Evolutionary conservation across 2,888 invertebrate genomes (phyloP).

Genomic region (Orthosia gothica): DNA sequence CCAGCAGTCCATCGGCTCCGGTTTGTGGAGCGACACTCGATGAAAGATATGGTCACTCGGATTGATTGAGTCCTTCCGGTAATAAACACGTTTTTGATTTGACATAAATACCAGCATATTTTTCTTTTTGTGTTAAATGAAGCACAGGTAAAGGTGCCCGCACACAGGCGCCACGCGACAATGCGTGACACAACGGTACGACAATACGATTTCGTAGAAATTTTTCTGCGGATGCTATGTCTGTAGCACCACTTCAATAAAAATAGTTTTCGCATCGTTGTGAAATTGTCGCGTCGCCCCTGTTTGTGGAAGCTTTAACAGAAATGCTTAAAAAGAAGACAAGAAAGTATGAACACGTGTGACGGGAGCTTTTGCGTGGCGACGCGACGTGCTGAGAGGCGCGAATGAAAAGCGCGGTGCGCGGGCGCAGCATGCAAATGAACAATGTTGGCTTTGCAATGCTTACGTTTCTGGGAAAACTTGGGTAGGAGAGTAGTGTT

Average conservation of each 20-base stretch:
- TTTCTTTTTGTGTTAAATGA: constrained; percentile 11
- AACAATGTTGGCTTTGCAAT: constrained; percentile 63
- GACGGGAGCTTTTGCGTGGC: constrained; percentile 59
- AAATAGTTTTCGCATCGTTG: neutral
- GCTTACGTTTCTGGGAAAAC: constrained; percentile 63
- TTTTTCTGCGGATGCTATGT: neutral
- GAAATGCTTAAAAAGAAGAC: constrained; percentile 35
- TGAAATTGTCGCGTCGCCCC: neutral
- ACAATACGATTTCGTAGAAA: neutral
- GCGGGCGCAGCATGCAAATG: constrained; percentile 75
- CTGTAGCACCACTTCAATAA: neutral
- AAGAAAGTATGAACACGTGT: constrained; percentile 50
- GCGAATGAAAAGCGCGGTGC: constrained; percentile 72
- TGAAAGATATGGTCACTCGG: constrained; percentile 66
- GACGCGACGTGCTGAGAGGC: constrained; percentile 54
- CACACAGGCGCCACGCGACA: neutral
- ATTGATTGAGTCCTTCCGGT: constrained; percentile 69
- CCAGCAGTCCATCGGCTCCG: constrained; percentile 58
- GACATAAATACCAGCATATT: constrained; percentile 58
- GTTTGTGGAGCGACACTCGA: constrained; percentile 69
- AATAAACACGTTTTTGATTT: constrained; percentile 64
- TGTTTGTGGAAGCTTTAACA: neutral
- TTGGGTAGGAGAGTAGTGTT: constrained; percentile 37
- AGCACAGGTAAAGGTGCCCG: neutral
- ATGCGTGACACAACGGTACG: neutral